Evolutionary conservation across 1,140 invertebrate genomes (phyloP).

Genomic region (Papilio polyxenes): DNA sequence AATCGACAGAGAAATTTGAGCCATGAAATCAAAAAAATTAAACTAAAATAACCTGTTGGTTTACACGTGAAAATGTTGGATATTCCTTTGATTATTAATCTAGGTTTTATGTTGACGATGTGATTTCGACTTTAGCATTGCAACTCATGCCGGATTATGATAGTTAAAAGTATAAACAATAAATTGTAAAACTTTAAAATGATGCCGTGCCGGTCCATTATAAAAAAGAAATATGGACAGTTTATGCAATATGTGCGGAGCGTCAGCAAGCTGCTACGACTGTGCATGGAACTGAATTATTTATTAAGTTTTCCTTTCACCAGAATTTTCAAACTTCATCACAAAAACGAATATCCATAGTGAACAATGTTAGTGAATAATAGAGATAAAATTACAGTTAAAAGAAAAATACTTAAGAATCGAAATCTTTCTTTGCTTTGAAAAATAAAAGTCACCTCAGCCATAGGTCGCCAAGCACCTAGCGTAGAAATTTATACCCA

Average conservation of each 20-base stretch:
- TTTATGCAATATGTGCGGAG: conserved; percentile 10
- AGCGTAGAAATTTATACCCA: background rate
- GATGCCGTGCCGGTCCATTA: conserved; percentile 18
- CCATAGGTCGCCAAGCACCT: too few relatives aligned
- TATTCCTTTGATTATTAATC: background rate
- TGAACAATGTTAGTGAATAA: background rate
- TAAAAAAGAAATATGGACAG: conserved; percentile 28
- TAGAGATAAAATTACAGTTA: background rate
- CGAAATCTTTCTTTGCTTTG: background rate
- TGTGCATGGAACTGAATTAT: conserved; percentile 23
- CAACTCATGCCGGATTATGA: background rate
- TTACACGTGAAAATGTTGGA: background rate
- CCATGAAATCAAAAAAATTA: too few relatives aligned
- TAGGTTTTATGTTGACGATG: background rate
- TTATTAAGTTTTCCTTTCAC: conserved; percentile 17
- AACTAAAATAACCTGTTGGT: too few relatives aligned
- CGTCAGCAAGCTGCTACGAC: conserved; percentile 25
- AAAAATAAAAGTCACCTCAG: background rate
- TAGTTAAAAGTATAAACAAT: conserved; percentile 21
- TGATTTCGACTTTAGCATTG: background rate
- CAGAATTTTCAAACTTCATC: background rate
- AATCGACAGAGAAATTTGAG: too few relatives aligned
- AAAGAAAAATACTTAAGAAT: too few relatives aligned
- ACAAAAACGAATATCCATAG: background rate
- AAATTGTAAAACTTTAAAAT: conserved; percentile 22